Base-by-base conservation (phyloP, 2,797 vertebrate genomes). In the Chloroceryle amazona region DNA sequence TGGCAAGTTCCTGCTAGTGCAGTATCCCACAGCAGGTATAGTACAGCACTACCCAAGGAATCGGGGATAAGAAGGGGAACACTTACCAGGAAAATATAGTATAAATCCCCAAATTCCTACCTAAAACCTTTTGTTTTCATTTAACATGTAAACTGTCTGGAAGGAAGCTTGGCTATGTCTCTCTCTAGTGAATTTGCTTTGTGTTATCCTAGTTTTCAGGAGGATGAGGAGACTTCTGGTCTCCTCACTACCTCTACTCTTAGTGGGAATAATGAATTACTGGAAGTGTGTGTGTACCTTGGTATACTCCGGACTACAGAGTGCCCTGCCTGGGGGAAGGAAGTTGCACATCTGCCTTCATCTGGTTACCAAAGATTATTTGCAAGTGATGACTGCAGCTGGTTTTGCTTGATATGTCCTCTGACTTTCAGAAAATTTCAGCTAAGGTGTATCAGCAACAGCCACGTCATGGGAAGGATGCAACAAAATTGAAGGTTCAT, bases 321-420 rank as follows among this genome's bases (percentile, higher is more conserved):
- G 68, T 14, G 11, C 26, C 42, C 23, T 72, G 0, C 5, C 14
- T 29, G 10, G 6, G 13, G 4, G 26, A 66, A 3, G 20, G 22
- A 67, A 81, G 58, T 15, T 60, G n/a, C 57, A 39, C 0, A 0
- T 47, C 7, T 57, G 15, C 19, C n/a, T 90, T 71, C 33, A 13
- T 21, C 42, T 62, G 26, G 19, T 60, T 89, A 22, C 23, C 37
- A 55, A 74, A 88, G 33, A 31, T 28, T 47, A 28, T 72, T 71
- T 86, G 11, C 18, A 76, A 67, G 49, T 20, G 13, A 25, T 92
- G 46, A 13, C 8, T 58, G 29, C 31, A 78, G 35, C 6, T n/a
- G 10, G 35, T 78, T 88, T 65, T 81, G 5, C 37, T 91, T 93
- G 28, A 58, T 5, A 3, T 7, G 8, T 58, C 21, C 15, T 68